Evolutionary conservation across 1,140 invertebrate species (phyloP), one percentile per base, ranked within the genome.

Genomic region (Drosophila athabasca): DNA sequence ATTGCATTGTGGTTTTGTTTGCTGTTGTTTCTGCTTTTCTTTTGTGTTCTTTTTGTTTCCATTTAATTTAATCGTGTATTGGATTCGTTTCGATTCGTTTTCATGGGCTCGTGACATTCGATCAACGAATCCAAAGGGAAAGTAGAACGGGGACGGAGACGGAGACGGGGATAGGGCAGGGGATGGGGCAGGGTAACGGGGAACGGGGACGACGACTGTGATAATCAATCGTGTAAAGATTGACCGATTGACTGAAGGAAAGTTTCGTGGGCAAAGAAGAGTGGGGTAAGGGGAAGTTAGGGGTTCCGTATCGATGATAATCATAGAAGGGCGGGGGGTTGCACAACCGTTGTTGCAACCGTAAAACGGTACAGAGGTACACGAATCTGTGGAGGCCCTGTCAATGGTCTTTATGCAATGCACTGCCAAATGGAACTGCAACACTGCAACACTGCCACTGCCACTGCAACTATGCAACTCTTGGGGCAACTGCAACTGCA

Each of bases 1-100:
- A 58, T 58, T 53, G 54, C 61, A 74, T 80, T 57, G 62, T 69
- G 64, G 57, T 76, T 2, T 31, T 45, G 15, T 43, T 43, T 80
- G 17, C 17, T 19, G 17, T 19, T 66, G 57, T 76, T 2, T 31
- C 29, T 45, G 17, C 24, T 80, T 57, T 66, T 48, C 45, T 35
- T 41, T 44, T 41, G 41, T 55, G 26, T 31, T 39, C 39, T 46
- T 48, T 53, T 31, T 39, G 39, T 46, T 48, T 58, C 72, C 68
- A 87, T 81, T 39, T 79, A 80, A 81, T 81, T 81, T 60, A 87
- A 87, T 81, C 82, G 77, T 81, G 55, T 31, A 29, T 70, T 66
- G 58, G 53, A 78, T 82, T 77, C 64, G 62, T 60, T 74, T 50
- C 70, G 60, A 65, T 65, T 71, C 60, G 61, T 64, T 62, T 72